Percentiles rank a stretch among this genome's conserved stretches.
Conservation (phyloP, 2,888 invertebrate species). For the Siphonodentalium dalli region DNA sequence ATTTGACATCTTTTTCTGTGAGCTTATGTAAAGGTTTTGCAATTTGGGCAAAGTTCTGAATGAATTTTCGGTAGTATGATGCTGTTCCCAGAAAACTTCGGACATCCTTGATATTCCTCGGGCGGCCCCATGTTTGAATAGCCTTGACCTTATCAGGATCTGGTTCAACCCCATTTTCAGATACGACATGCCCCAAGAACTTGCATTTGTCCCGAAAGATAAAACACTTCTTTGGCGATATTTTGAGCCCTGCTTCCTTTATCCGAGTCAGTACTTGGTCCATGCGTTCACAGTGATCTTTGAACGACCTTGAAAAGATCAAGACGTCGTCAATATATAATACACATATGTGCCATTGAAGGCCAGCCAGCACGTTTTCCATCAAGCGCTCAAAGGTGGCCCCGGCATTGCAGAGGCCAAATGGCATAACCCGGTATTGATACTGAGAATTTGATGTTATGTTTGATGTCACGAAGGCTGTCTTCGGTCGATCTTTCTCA, state of each 20-base stretch:
- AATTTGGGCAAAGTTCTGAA: not conserved
- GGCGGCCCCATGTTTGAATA: not conserved
- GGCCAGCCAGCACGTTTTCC: not conserved
- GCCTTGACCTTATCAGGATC: conserved; percentile 6
- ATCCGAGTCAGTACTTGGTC: not conserved
- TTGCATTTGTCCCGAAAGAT: not conserved
- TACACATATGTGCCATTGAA: conserved; percentile 4
- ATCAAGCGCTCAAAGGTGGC: not conserved
- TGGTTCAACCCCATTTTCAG: conserved; percentile 1
- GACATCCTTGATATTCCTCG: not conserved
- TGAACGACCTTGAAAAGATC: not conserved
- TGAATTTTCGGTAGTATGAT: not conserved
- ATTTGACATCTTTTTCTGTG: no score
- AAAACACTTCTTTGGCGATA: conserved; percentile 7
- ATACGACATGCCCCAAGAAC: conserved; percentile 1
- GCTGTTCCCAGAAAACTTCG: no score
- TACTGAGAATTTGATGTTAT: no score
- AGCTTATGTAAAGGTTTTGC: no score
- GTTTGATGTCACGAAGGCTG: no score
- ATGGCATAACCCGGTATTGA: conserved; percentile 1
- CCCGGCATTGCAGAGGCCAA: conserved; percentile 5
- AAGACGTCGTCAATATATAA: conserved; percentile 5
- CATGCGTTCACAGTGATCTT: not conserved
- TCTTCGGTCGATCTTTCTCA: not conserved
- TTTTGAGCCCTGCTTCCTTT: not conserved